These are phyloP conservation scores for Corythoichthys haematopterus DNA, from an alignment of 2,113 vertebrate genomes.

Conservation along the genomic window DNA sequence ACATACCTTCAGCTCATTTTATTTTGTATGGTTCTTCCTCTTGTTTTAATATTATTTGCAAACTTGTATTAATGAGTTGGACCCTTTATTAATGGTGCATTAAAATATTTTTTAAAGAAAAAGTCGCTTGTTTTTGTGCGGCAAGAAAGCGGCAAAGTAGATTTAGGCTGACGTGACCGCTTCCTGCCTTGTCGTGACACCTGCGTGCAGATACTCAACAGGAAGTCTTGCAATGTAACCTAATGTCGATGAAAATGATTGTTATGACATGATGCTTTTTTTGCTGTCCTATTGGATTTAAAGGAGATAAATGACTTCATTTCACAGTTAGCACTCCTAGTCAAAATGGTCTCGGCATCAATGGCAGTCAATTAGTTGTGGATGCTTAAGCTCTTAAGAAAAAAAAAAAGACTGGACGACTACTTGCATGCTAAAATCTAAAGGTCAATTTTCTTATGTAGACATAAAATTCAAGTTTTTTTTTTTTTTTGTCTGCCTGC, in stretches of 20 bases:
- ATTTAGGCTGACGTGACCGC: background rate
- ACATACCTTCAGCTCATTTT: conserved; percentile 76
- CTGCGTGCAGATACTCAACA: background rate
- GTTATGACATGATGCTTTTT: background rate
- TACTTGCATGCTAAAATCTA: background rate
- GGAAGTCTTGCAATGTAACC: background rate
- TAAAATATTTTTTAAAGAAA: conserved; percentile 84
- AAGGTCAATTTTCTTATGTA: background rate
- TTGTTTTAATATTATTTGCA: conserved; percentile 84
- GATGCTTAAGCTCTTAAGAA: background rate
- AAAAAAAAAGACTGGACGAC: background rate
- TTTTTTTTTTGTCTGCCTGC: background rate
- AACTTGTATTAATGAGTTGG: conserved; percentile 83
- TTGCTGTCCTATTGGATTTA: background rate
- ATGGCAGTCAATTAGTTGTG: too few relatives aligned
- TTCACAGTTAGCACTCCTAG: background rate
- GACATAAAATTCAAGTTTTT: background rate
- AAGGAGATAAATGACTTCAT: background rate
- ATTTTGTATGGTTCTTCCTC: conserved; percentile 70
- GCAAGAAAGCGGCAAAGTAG: background rate
- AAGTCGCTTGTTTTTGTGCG: background rate
- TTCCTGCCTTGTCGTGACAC: background rate
- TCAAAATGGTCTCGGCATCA: too few relatives aligned
- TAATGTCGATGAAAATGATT: background rate
- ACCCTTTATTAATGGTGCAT: conserved; percentile 84